These are phyloP conservation scores for Bombyx mandarina DNA, from an alignment of 1,140 invertebrate species.

Conservation along the genomic window DNA sequence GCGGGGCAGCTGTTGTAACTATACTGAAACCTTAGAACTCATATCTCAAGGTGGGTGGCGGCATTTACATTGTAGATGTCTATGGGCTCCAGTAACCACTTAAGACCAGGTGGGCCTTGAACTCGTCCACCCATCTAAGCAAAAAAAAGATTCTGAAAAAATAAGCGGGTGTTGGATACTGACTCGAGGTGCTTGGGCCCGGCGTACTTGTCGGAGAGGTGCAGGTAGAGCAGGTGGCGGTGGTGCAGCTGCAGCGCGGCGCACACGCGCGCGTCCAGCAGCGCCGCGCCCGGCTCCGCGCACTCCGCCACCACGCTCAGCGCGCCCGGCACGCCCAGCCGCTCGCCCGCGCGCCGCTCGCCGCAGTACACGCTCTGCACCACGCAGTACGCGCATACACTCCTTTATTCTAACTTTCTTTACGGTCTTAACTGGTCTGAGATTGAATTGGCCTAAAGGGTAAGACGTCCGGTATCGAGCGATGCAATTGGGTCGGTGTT, in stretches of 20 bases:
- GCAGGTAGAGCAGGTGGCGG: conserved; percentile 93
- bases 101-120: too few relatives aligned
- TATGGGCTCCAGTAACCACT: too few relatives aligned
- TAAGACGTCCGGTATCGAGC: too few relatives aligned
- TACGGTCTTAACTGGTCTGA: too few relatives aligned
- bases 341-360: conserved; percentile 90
- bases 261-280: conserved; percentile 86
- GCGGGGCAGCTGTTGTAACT: too few relatives aligned
- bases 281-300: conserved; percentile 84
- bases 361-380: conserved; percentile 89
- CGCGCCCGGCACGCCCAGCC: conserved; percentile 85
- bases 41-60: too few relatives aligned
- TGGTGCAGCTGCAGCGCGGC: conserved; percentile 89
- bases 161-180: conserved; percentile 43
- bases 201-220: conserved; percentile 96
- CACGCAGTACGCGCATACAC: too few relatives aligned
- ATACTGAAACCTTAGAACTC: too few relatives aligned
- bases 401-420: too few relatives aligned
- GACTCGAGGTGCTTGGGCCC: conserved; percentile 91
- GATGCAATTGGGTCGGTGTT: too few relatives aligned
- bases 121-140: not conserved
- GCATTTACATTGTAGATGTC: too few relatives aligned
- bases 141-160: conserved; percentile 85
- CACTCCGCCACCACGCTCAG: conserved; percentile 93
- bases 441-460: too few relatives aligned